phyloP scores from a whole-genome alignment of 2,888 invertebrate species.

The Catonia carolina region DNA sequence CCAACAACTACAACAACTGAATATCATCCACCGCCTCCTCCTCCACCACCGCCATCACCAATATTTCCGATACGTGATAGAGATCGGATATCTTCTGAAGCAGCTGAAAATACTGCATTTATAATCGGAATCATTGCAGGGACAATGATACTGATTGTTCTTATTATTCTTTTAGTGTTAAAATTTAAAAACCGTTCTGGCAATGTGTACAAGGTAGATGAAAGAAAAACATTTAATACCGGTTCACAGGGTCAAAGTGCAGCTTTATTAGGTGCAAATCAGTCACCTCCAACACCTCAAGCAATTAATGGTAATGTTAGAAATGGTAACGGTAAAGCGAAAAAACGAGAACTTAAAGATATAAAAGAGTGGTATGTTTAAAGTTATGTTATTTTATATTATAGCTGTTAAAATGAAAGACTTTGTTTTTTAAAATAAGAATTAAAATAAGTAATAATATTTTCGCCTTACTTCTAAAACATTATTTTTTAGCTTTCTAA shows the following conservation, averaged over 20 bases:
- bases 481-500: too few species aligned
- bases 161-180: constrained; percentile 82
- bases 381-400: constrained; percentile 33
- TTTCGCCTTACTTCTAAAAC: too few species aligned
- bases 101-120: constrained; percentile 65
- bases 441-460: too few species aligned
- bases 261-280: constrained; percentile 51
- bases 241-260: constrained; percentile 69
- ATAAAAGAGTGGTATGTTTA: constrained; percentile 97
- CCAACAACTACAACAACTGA: constrained; percentile 32
- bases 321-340: constrained; percentile 47
- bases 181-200: constrained; percentile 80
- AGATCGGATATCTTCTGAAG: constrained; percentile 54
- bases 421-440: too few species aligned
- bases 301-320: constrained; percentile 45
- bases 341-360: constrained; percentile 74
- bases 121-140: constrained; percentile 87
- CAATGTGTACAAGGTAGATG: constrained; percentile 89
- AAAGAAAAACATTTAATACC: constrained; percentile 67
- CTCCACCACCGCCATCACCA: constrained; percentile 37
- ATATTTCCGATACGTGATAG: constrained; percentile 33
- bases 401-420: not conserved
- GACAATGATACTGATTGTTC: constrained; percentile 80
- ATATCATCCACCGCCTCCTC: constrained; percentile 37
- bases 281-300: constrained; percentile 41